Evolutionary conservation across 2,113 vertebrate species (phyloP).

Genomic region (Scartelaos histophorus): DNA sequence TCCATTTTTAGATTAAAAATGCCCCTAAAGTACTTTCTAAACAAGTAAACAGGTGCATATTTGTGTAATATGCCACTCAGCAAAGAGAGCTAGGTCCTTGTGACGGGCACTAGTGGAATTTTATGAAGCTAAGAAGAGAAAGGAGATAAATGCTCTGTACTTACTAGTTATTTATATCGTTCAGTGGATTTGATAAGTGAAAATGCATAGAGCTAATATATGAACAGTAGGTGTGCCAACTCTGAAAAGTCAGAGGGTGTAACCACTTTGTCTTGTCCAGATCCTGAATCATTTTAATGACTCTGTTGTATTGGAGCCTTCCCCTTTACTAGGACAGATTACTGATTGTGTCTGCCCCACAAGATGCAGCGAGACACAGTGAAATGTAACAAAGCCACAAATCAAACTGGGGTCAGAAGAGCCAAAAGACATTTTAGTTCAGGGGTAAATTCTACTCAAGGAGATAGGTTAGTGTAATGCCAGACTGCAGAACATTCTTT

Average conservation of each 20-base stretch:
- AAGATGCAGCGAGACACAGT: constrained; percentile 19
- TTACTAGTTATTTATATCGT: too few relatives aligned
- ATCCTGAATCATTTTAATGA: constrained; percentile 62
- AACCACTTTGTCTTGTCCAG: constrained; percentile 50
- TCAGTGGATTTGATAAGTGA: background rate
- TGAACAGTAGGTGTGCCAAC: constrained; percentile 20
- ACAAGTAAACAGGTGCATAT: background rate
- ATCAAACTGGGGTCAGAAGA: background rate
- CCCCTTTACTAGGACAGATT: constrained; percentile 31
- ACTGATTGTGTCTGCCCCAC: constrained; percentile 48
- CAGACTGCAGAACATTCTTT: too few relatives aligned
- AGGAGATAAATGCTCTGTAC: background rate
- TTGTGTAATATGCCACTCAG: background rate
- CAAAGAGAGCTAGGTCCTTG: background rate
- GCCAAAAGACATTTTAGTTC: too few relatives aligned
- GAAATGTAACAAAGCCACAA: background rate
- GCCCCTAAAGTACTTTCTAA: background rate
- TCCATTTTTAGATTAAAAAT: background rate
- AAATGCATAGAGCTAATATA: too few relatives aligned
- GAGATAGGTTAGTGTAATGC: too few relatives aligned
- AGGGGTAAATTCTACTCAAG: too few relatives aligned
- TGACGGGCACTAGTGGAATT: background rate
- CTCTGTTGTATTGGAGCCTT: constrained; percentile 25
- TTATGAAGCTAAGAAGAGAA: too few relatives aligned
- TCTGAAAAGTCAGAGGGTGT: constrained; percentile 23